A percentile compares a stretch with the other conserved stretches of the same genome.
phyloP scores from a whole-genome alignment of 2,797 vertebrate species.

The Chelonia mydas region DNA sequence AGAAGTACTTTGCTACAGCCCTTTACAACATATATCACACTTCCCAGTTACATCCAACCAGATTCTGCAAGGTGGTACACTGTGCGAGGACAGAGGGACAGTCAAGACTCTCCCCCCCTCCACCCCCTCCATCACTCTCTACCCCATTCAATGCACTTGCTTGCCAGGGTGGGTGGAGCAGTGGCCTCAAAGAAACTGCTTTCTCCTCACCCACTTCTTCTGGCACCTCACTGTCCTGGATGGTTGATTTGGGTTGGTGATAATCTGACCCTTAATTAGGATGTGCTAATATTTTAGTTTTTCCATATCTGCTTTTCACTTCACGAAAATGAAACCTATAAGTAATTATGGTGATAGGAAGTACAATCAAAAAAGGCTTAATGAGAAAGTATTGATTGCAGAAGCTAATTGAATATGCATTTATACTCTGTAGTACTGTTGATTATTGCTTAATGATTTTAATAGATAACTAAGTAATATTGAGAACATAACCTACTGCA shows the following conservation, averaged over 20 bases:
- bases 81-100: not conserved
- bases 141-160: too few species aligned
- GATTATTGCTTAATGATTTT: conserved; percentile 52
- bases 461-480: conserved; percentile 15
- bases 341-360: conserved; percentile 31
- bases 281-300: not conserved
- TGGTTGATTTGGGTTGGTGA: not conserved
- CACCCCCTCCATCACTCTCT: not conserved
- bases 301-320: not conserved
- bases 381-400: conserved; percentile 21
- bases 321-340: conserved; percentile 10
- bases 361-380: conserved; percentile 19
- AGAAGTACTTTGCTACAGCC: not conserved
- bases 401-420: conserved; percentile 14
- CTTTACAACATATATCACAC: not conserved
- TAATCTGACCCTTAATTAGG: conserved; percentile 16
- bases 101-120: not conserved
- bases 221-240: not conserved
- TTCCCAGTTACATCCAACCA: not conserved
- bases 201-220: not conserved
- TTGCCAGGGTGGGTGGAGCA: not conserved
- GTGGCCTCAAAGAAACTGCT: not conserved
- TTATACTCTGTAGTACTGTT: not conserved
- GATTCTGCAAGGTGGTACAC: not conserved
- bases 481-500: not conserved